Percentiles rank a stretch among this genome's conserved stretches.
These are phyloP conservation scores for Scaptomyza graminum DNA, from an alignment of 1,140 invertebrate genomes.

Conservation along the genomic window DNA sequence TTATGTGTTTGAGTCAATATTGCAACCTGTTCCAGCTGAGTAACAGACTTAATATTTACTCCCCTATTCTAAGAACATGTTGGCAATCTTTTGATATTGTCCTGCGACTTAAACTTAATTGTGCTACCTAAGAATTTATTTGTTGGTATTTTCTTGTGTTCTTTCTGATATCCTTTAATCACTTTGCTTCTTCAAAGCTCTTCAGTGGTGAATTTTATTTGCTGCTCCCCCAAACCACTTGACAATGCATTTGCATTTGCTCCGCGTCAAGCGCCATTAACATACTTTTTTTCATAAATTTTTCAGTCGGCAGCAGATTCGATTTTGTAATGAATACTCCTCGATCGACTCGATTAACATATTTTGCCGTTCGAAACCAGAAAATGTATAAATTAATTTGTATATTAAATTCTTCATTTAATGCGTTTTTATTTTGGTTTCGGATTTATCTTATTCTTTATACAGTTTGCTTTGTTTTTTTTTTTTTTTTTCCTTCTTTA, in stretches of 20 bases:
- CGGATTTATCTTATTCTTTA: constrained; percentile 71
- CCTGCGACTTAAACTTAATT: neutral
- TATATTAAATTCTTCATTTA: constrained; percentile 82
- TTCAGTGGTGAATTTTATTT: constrained; percentile 16
- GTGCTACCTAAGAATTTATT: constrained; percentile 8
- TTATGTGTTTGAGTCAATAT: no score
- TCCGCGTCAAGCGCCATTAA: constrained; percentile 37
- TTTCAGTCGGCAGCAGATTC: constrained; percentile 13
- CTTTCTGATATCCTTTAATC: neutral
- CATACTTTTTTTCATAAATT: constrained; percentile 13
- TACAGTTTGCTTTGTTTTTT: constrained; percentile 59
- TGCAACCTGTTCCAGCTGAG: no score
- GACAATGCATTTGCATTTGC: constrained; percentile 60
- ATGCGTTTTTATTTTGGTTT: constrained; percentile 75
- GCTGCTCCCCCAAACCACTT: constrained; percentile 38
- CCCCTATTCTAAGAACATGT: no score
- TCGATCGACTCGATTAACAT: constrained; percentile 14
- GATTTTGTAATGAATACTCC: no score
- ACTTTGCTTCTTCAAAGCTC: constrained; percentile 6
- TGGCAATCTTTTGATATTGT: no score
- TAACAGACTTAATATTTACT: no score
- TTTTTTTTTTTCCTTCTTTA: constrained; percentile 33
- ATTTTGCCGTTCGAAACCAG: constrained; percentile 15
- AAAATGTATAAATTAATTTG: constrained; percentile 64
- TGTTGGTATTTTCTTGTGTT: neutral